A percentile compares a stretch with the other conserved stretches of the same genome.
phyloP scores from a whole-genome alignment of 2,113 vertebrate genomes.

The Neogobius melanostomus region DNA sequence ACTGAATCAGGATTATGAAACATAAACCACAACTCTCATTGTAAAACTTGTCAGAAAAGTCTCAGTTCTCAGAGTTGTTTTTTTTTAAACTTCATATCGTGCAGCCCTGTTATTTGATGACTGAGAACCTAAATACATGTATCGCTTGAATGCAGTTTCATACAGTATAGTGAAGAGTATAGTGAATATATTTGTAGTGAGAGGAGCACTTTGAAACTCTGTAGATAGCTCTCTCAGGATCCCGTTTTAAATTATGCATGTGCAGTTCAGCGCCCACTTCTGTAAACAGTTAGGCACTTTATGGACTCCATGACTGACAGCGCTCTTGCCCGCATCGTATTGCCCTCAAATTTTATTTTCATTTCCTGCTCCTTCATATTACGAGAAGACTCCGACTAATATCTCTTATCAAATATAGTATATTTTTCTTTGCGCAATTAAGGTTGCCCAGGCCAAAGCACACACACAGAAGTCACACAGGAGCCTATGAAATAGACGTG shows the following conservation, averaged over 20 bases:
- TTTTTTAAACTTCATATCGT: no score
- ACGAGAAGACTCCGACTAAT: constrained; percentile 24
- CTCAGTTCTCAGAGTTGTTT: no score
- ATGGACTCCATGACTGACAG: constrained; percentile 72
- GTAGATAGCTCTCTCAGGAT: constrained; percentile 63
- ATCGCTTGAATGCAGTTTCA: neutral
- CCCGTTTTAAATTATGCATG: constrained; percentile 70
- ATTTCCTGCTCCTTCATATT: constrained; percentile 16
- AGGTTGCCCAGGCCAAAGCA: neutral
- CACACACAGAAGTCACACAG: neutral
- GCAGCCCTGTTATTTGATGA: no score
- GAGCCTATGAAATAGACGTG: neutral
- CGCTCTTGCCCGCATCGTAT: constrained; percentile 11
- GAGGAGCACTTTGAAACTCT: constrained; percentile 42
- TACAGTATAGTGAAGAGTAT: no score
- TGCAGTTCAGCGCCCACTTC: constrained; percentile 67
- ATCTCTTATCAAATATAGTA: neutral
- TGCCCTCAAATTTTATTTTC: neutral
- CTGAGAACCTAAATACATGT: no score
- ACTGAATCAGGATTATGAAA: no score
- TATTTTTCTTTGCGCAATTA: constrained; percentile 11
- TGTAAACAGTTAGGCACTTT: constrained; percentile 74
- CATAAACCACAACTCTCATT: no score
- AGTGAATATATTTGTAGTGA: constrained; percentile 14
- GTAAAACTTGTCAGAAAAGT: no score